A percentile compares a stretch with the other conserved stretches of the same genome.
phyloP scores from a whole-genome alignment of 2,888 invertebrate genomes.

The Drosophila cognata region DNA sequence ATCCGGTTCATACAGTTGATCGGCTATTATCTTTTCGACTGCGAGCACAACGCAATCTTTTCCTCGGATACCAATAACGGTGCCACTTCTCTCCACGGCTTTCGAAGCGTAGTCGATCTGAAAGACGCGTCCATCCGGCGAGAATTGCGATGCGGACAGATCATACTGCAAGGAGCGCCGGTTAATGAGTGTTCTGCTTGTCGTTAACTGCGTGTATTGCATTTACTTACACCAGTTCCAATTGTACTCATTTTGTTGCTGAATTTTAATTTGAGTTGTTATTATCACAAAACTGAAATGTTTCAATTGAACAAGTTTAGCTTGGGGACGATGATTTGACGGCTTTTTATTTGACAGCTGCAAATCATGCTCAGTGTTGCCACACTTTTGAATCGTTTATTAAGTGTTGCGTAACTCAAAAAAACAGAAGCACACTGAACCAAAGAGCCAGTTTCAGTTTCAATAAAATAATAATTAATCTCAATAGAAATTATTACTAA shows the following conservation, averaged over 20 bases:
- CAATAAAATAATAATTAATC: neutral
- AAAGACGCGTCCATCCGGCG: constrained; percentile 99
- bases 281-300: constrained; percentile 19
- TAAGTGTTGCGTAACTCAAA: constrained; percentile 23
- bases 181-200: neutral
- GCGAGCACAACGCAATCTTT: constrained; percentile 99
- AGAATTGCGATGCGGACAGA: constrained; percentile 99
- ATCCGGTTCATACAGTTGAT: constrained; percentile 96
- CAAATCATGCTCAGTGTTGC: constrained; percentile 41
- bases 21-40: constrained; percentile 97
- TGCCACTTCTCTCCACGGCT: constrained; percentile 99
- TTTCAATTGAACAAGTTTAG: constrained; percentile 24
- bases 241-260: constrained; percentile 93
- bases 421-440: neutral
- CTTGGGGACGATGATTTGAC: constrained; percentile 81
- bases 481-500: neutral
- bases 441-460: neutral
- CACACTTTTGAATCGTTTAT: constrained; percentile 4
- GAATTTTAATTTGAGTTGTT: constrained; percentile 26
- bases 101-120: constrained; percentile 99
- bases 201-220: too few relatives aligned
- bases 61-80: constrained; percentile 96
- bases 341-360: constrained; percentile 80
- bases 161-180: constrained; percentile 91
- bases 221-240: constrained; percentile 94